Base-by-base conservation (phyloP, 2,113 vertebrate species). In the Bostrychus sinensis region DNA sequence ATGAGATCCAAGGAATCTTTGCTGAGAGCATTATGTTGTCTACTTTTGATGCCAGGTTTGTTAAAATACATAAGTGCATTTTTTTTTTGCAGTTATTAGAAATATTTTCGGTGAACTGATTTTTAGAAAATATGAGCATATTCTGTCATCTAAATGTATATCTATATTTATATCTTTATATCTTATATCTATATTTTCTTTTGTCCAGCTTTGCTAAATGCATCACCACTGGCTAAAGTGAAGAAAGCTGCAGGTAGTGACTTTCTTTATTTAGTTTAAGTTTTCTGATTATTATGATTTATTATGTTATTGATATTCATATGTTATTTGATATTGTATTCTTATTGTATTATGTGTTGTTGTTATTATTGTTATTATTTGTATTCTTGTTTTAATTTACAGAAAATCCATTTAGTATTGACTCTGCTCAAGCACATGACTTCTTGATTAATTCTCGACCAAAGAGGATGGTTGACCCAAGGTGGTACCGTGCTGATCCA, bases 401-500 rank as follows among this genome's bases (percentile, higher is more conserved):
- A 82, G 79, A 7, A 11, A 62, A 56, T 46, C 2, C 38, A 7
- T 7, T 92, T 1, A 84, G 41, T 45, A 89, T 92, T 3, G 65
- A 64, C 13, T 62, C 84, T 11, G 41, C 69, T 48, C 56, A 78
- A 28, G 90, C 91, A 1, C 75, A 88, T 19, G 73, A 79, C 37
- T 92, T 92, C 78, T 65, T 91, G 78, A 62, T 77, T 4, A 77
- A 72, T 63, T 81, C 86, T 11, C 83, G 88, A 6, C 70, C 70
- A 0, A 89, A 78, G 25, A 88, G 89, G 38, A 75, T 78, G 38
- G 26, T 39, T 14, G 88, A 88, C 19, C 86, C 82, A 65, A 88
- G 88, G 64, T 92, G 91, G 91, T 73, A 89, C 73, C 63, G 66
- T 50, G 57, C 64, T 19, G 58, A 42, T 12, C 89, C 89, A 1